Conservation (phyloP, 2,888 invertebrate species). For the Noctua pronuba region DNA sequence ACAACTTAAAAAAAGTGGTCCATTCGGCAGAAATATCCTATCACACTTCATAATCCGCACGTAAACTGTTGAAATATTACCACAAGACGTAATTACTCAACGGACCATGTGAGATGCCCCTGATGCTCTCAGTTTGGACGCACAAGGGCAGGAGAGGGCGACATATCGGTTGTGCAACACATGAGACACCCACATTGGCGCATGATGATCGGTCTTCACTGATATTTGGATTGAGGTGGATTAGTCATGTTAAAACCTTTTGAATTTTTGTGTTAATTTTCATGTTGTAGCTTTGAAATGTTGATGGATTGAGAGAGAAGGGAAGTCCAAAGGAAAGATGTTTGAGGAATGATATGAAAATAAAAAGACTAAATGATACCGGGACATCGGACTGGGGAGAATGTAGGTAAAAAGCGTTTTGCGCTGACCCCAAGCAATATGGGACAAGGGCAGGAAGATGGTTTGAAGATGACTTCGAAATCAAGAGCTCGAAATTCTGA, state of each 20-base stretch:
- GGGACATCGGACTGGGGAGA: neutral
- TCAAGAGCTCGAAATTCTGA: neutral
- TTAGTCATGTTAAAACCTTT: constrained; percentile 5
- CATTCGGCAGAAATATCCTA: no score
- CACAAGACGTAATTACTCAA: constrained; percentile 55
- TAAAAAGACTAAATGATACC: neutral
- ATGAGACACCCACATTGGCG: constrained; percentile 48
- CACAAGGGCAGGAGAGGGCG: constrained; percentile 56
- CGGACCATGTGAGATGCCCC: constrained; percentile 48
- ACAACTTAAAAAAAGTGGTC: neutral
- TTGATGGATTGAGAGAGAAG: neutral
- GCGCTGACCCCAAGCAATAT: neutral
- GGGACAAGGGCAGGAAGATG: neutral
- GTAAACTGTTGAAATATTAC: constrained; percentile 51
- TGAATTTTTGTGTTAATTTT: neutral
- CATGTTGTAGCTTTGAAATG: neutral
- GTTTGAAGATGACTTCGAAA: neutral
- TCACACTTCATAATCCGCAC: constrained; percentile 30
- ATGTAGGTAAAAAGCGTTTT: neutral
- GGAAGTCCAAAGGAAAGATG: neutral
- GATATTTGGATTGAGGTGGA: constrained; percentile 3
- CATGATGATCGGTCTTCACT: constrained; percentile 29
- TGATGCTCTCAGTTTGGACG: constrained; percentile 29
- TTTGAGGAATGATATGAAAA: neutral
- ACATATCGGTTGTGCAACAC: constrained; percentile 40